Percentiles rank a stretch among this genome's conserved stretches.
Evolutionary conservation across 2,888 invertebrate genomes (phyloP).

Genomic region (Drosophila kanekoi): DNA sequence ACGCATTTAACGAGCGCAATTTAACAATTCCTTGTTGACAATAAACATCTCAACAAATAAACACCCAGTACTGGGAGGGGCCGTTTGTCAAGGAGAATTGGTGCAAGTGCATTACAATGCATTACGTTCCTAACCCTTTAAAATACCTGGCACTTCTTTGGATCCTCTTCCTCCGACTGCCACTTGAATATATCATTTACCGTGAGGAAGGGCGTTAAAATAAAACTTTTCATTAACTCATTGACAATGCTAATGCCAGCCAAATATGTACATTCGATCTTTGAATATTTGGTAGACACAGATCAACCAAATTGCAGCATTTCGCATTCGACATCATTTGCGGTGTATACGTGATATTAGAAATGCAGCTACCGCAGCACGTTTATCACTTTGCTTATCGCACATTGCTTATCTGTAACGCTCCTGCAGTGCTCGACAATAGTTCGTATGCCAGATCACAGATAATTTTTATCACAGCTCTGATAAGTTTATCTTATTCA

Average conservation of each 20-base stretch:
- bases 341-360: constrained; percentile 61
- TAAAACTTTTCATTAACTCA: constrained; percentile 57
- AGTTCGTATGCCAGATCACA: constrained; percentile 38
- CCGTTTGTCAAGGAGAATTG: too few relatives aligned
- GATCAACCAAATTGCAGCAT: constrained; percentile 28
- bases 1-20: constrained; percentile 57
- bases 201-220: not conserved
- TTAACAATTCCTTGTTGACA: constrained; percentile 62
- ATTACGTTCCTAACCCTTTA: too few relatives aligned
- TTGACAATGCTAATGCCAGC: constrained; percentile 28
- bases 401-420: constrained; percentile 15
- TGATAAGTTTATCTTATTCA: constrained; percentile 39
- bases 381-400: constrained; percentile 27
- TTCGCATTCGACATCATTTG: constrained; percentile 5
- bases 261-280: constrained; percentile 25
- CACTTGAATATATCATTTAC: constrained; percentile 47
- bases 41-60: constrained; percentile 73
- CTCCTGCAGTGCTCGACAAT: constrained; percentile 7
- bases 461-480: constrained; percentile 45
- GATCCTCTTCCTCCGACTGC: not conserved
- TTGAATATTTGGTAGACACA: constrained; percentile 51
- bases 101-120: too few relatives aligned
- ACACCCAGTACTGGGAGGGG: constrained; percentile 14
- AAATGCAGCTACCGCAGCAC: constrained; percentile 21
- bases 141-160: too few relatives aligned